Evolutionary conservation across 2,888 invertebrate genomes (phyloP), one percentile per base, ranked within the genome.

Genomic region (Panopea generosa): DNA sequence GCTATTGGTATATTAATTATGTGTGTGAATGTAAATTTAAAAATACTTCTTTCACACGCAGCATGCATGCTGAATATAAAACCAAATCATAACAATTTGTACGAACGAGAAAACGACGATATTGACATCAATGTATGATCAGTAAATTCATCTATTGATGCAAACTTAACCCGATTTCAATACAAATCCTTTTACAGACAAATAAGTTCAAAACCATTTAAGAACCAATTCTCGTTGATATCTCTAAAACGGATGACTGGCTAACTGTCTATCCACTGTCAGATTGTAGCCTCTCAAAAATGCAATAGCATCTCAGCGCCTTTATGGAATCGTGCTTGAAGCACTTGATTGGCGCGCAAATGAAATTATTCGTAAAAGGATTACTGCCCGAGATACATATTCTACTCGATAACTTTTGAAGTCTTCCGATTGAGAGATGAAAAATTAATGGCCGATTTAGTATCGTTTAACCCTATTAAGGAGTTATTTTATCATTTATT

Each of bases 301-400:
- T 59, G 24, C 52, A 65, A 53, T 60, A 55, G 53, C 60, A 60
- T 65, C 61, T 60, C 57, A 29, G 40, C 40, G 43, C 33, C 62
- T 71, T 67, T 77, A 71, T 57, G 43, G 63, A 62, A 60, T 59
- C 50, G 50, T 57, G 40, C 56, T 61, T 66, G 29, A 71, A 53
- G 45, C 59, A 33, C 63, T 57, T 53, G 33, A 72, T 68, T 60
- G 60, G 27, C 57, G n/a, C 43, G 55, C 43, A 77, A 77, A 77
- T 77, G 77, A 72, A 77, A 77, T 77, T 77, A 77, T 68, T 68
- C 68, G 40, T 77, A 77, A 77, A 68, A 53, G 50, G 56, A 47
- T 71, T 65, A 63, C 38, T 9, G 56, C 11, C 11, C 18, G 18
- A 22, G 50, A 50, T 50, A 22, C 50, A 20, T 18, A 20, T 47